Evolutionary conservation across 2,113 vertebrate species (phyloP).

Genomic region (Trichechus manatus): DNA sequence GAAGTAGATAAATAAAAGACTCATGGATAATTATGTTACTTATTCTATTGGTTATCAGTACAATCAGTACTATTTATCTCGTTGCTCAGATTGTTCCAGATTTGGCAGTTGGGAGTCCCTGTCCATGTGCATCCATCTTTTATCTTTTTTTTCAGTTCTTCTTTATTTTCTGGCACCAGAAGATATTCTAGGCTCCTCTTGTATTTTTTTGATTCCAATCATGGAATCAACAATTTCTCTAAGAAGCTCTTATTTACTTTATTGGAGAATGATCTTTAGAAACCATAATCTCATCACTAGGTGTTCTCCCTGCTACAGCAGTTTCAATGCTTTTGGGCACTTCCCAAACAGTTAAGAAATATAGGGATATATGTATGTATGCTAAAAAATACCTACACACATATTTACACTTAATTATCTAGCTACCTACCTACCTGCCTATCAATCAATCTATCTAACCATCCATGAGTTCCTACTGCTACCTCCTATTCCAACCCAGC

Average conservation of each 20-base stretch:
- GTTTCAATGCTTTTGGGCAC: background rate
- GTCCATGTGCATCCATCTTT: background rate
- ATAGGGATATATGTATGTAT: background rate
- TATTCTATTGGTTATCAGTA: background rate
- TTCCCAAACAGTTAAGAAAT: background rate
- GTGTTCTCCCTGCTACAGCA: background rate
- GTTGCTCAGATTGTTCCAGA: background rate
- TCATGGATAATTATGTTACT: background rate
- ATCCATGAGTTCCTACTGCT: background rate
- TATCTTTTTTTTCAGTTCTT: background rate
- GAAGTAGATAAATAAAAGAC: too few relatives aligned
- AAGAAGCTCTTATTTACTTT: background rate
- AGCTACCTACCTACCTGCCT: background rate
- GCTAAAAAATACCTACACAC: too few relatives aligned
- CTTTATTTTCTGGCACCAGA: conserved; percentile 22
- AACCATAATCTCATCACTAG: background rate
- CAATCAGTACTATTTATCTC: background rate
- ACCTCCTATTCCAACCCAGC: background rate
- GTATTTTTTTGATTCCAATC: background rate
- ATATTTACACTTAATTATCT: background rate
- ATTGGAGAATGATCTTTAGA: background rate
- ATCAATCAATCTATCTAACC: background rate
- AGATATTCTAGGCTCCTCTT: background rate
- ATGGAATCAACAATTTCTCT: background rate
- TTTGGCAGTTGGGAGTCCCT: background rate